A percentile compares a stretch with the other conserved stretches of the same genome.
Conservation (phyloP, 2,888 invertebrate species). For the Dolomedes plantarius region DNA sequence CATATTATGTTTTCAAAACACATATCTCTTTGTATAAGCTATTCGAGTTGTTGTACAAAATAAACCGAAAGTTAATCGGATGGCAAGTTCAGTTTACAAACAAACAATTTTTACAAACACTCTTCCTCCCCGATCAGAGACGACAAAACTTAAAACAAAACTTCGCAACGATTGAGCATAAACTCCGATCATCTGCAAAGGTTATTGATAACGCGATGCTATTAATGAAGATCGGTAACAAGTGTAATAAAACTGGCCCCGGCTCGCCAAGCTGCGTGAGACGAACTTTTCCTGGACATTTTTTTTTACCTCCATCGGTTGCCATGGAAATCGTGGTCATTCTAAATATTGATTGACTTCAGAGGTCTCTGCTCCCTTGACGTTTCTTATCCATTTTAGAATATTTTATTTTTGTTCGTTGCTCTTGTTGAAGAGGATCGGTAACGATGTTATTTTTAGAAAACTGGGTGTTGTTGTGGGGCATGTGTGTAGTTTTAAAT, state of each 20-base stretch:
- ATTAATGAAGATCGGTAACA: conserved; percentile 4
- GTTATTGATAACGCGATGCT: background rate
- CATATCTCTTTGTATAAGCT: no score
- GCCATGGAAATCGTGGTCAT: conserved; percentile 8
- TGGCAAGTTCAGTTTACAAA: no score
- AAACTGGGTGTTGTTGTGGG: background rate
- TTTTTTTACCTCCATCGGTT: background rate
- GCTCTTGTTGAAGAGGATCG: background rate
- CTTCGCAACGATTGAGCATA: no score
- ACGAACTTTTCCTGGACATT: no score
- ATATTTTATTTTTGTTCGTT: background rate
- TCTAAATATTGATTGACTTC: conserved; percentile 16
- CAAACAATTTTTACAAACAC: no score
- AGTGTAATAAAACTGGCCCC: background rate
- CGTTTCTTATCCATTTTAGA: conserved; percentile 10
- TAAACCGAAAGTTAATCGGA: no score
- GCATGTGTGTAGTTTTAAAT: no score
- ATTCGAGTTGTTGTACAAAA: no score
- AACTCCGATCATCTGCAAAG: background rate
- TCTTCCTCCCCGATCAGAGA: no score
- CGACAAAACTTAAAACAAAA: no score
- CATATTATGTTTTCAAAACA: no score
- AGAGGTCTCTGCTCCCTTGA: background rate
- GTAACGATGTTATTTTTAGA: conserved; percentile 3
- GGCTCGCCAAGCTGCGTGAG: background rate